phyloP scores from a whole-genome alignment of 2,888 invertebrate species.

The Watsonalla binaria region DNA sequence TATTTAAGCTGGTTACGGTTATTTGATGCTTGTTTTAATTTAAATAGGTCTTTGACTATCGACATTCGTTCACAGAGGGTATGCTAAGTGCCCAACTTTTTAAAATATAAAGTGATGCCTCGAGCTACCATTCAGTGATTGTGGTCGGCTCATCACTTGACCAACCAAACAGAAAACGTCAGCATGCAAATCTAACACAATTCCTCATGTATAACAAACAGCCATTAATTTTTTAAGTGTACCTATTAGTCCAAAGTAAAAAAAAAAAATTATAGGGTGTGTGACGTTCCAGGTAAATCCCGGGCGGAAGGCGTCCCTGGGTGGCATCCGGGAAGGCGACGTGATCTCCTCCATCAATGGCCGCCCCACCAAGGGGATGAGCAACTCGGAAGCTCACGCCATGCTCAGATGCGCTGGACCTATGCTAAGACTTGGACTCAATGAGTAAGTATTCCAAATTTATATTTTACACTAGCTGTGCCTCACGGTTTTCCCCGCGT shows the following conservation, averaged over 20 bases:
- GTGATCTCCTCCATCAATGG: slow-evolving; percentile 89
- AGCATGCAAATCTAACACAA: too few species aligned
- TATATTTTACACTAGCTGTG: too few species aligned
- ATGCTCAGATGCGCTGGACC: slow-evolving; percentile 85
- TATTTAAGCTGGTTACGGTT: too few species aligned
- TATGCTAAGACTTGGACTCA: slow-evolving; percentile 82
- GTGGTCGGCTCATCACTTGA: too few species aligned
- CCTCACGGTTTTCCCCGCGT: too few species aligned
- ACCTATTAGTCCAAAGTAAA: neutral
- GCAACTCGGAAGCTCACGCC: slow-evolving; percentile 85
- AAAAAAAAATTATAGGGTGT: neutral
- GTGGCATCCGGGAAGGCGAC: slow-evolving; percentile 89
- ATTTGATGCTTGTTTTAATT: too few species aligned
- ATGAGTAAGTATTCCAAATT: slow-evolving; percentile 79
- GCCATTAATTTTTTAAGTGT: neutral
- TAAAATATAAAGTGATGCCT: too few species aligned
- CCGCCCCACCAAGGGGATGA: slow-evolving; percentile 81
- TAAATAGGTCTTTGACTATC: slow-evolving; percentile 9
- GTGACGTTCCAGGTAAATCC: slow-evolving; percentile 86
- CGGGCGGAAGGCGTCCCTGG: slow-evolving; percentile 89
- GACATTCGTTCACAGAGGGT: too few species aligned
- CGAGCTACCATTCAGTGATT: too few species aligned
- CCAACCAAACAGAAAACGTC: too few species aligned
- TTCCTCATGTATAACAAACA: too few species aligned
- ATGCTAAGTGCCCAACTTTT: too few species aligned